phyloP scores from a whole-genome alignment of 2,888 invertebrate species.

The Panzeria rudis region DNA sequence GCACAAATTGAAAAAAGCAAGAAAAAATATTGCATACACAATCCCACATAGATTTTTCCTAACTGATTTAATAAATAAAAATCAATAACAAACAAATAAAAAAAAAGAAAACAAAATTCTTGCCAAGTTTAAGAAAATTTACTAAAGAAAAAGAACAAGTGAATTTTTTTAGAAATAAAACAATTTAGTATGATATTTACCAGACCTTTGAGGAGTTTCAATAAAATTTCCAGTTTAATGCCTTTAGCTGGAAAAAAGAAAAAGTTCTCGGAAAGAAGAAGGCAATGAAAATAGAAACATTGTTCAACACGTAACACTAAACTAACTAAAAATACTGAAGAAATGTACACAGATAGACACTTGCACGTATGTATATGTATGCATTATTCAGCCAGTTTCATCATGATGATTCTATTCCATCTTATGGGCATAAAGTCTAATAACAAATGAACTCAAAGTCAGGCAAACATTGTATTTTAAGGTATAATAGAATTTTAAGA shows the following conservation, averaged over 20 bases:
- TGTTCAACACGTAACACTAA: constrained; percentile 55
- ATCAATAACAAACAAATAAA: constrained; percentile 47
- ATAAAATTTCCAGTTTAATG: constrained; percentile 67
- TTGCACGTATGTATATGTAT: constrained; percentile 19
- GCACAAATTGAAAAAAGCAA: not conserved
- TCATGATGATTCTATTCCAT: constrained; percentile 11
- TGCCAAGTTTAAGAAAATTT: constrained; percentile 28
- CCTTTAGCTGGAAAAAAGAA: constrained; percentile 46
- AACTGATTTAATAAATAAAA: constrained; percentile 58
- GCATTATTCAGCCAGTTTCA: not conserved
- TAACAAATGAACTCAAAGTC: constrained; percentile 53
- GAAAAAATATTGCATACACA: not conserved
- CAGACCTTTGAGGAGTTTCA: constrained; percentile 51
- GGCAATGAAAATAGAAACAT: constrained; percentile 36
- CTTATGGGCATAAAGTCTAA: constrained; percentile 34
- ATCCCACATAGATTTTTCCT: constrained; percentile 2
- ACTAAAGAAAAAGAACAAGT: not conserved
- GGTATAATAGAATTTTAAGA: constrained; percentile 56
- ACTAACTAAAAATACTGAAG: constrained; percentile 28
- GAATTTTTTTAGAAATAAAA: constrained; percentile 52
- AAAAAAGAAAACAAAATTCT: constrained; percentile 7
- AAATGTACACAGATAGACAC: constrained; percentile 3
- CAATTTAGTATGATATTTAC: constrained; percentile 58
- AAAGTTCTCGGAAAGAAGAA: constrained; percentile 1
- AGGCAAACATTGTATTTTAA: constrained; percentile 34